Evolutionary conservation across 2,113 vertebrate species (phyloP).

Genomic region (Eudorcas thomsonii): DNA sequence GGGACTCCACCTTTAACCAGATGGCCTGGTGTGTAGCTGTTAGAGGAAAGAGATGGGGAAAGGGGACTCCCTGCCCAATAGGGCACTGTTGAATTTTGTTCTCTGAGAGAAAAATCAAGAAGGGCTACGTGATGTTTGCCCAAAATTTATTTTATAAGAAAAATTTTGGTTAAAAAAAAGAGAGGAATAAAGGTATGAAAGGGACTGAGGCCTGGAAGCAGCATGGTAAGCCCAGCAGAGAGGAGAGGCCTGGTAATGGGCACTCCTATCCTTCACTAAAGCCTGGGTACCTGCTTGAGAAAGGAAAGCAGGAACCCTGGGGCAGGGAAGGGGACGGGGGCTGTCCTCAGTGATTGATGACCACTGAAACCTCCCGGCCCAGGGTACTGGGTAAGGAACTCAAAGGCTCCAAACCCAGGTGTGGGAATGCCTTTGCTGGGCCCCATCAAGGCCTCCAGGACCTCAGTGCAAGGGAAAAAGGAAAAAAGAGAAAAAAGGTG

Average conservation of each 20-base stretch:
- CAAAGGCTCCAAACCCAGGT: slow-evolving; percentile 49
- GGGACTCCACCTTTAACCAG: slow-evolving; percentile 80
- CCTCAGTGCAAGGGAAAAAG: slow-evolving; percentile 61
- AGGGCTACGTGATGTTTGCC: slow-evolving; percentile 75
- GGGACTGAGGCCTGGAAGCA: slow-evolving; percentile 65
- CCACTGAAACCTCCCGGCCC: slow-evolving; percentile 35
- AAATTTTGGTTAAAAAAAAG: slow-evolving; percentile 75
- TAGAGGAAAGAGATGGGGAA: slow-evolving; percentile 38
- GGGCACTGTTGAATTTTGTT: slow-evolving; percentile 51
- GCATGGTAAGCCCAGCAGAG: slow-evolving; percentile 51
- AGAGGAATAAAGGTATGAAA: slow-evolving; percentile 77
- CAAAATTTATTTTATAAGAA: slow-evolving; percentile 80
- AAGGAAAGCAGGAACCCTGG: slow-evolving; percentile 26
- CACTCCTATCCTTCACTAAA: slow-evolving; percentile 57
- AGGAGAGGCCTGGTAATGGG: slow-evolving; percentile 48
- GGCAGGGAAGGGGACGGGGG: background rate
- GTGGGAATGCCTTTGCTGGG: slow-evolving; percentile 58
- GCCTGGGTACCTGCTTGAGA: slow-evolving; percentile 35
- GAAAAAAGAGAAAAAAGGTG: slow-evolving; percentile 46
- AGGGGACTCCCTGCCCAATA: background rate
- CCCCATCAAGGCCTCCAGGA: slow-evolving; percentile 55
- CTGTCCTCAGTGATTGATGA: slow-evolving; percentile 31
- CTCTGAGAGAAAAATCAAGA: slow-evolving; percentile 69
- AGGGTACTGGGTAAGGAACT: slow-evolving; percentile 28
- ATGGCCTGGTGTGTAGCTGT: slow-evolving; percentile 28